phyloP scores from a whole-genome alignment of 2,113 vertebrate species.

The Castor canadensis region DNA sequence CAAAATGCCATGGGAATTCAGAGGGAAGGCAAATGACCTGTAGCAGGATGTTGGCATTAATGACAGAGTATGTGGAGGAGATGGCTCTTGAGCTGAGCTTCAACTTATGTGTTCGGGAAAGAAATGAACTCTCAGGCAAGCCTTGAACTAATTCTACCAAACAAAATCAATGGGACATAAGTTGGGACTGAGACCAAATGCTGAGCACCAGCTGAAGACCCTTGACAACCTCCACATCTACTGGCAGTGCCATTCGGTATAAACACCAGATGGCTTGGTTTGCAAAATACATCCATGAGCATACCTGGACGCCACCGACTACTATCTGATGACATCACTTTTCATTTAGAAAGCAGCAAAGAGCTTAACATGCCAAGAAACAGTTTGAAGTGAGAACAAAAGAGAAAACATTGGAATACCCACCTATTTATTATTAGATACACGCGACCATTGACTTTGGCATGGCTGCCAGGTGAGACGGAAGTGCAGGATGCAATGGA shows the following conservation, averaged over 20 bases:
- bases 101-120: background rate
- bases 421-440: constrained; percentile 99
- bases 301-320: constrained; percentile 51
- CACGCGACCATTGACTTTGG: constrained; percentile 98
- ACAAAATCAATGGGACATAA: fast-evolving
- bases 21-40: background rate
- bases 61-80: constrained; percentile 22
- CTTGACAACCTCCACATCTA: background rate
- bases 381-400: constrained; percentile 53
- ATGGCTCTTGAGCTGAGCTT: constrained; percentile 68
- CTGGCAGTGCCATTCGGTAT: background rate
- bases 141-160: background rate
- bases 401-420: constrained; percentile 90
- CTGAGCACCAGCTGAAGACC: constrained; percentile 63
- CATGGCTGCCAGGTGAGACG: constrained; percentile 90
- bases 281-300: constrained; percentile 33
- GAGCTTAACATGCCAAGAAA: constrained; percentile 21
- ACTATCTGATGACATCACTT: constrained; percentile 25
- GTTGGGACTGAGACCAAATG: background rate
- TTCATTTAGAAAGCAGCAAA: constrained; percentile 64
- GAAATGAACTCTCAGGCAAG: background rate
- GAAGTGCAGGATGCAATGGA: constrained; percentile 78
- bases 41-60: constrained; percentile 2
- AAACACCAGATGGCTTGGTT: constrained; percentile 1
- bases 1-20: background rate